A percentile compares a stretch with the other conserved stretches of the same genome.
Conservation (phyloP, 2,113 vertebrate genomes). For the Anarrhichthys ocellatus region DNA sequence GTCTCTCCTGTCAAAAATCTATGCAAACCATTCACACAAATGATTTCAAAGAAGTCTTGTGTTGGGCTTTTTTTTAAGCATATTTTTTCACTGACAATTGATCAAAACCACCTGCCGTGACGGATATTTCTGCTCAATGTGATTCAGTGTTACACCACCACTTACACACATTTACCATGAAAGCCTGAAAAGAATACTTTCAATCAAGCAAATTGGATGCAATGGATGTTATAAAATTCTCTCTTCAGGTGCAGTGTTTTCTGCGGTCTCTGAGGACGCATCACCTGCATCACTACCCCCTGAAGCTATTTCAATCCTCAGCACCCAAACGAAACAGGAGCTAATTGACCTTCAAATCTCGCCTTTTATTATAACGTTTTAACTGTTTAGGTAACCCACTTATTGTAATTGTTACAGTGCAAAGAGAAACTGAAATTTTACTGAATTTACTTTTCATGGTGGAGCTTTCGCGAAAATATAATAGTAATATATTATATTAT, state of each 20-base stretch:
- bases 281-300: constrained; percentile 17
- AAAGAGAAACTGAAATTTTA: not conserved
- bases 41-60: not conserved
- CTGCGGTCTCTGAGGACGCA: not conserved
- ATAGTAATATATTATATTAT: not conserved
- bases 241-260: not conserved
- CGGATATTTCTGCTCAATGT: not conserved
- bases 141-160: not conserved
- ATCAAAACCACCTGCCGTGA: constrained; percentile 6
- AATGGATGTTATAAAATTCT: not conserved
- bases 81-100: not conserved
- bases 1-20: not conserved
- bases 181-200: not conserved
- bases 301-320: constrained; percentile 6
- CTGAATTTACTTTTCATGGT: not conserved
- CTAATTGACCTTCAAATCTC: not conserved
- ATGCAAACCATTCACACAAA: no score
- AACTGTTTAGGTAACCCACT: not conserved
- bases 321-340: not conserved
- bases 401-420: not conserved
- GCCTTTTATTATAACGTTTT: not conserved
- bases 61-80: not conserved
- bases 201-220: constrained; percentile 5
- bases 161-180: not conserved
- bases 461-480: constrained; percentile 2